Evolutionary conservation across 1,140 invertebrate species (phyloP).

Genomic region (Drosophila yakuba): DNA sequence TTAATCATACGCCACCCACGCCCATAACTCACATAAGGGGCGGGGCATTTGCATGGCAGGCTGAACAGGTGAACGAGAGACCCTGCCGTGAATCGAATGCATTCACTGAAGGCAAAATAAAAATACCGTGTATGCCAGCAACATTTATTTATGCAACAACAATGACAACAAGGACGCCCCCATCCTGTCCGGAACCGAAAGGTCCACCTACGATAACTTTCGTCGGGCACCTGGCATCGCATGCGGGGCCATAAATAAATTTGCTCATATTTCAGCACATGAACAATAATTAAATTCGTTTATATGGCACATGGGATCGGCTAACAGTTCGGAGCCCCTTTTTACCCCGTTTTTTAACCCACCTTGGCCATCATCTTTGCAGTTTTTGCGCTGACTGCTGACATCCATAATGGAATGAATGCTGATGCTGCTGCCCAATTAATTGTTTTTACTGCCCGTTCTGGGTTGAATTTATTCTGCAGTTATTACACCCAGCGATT

Average conservation of each 20-base stretch:
- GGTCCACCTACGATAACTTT: slow-evolving; percentile 28
- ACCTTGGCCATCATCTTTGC: slow-evolving; percentile 34
- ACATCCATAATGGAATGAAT: slow-evolving; percentile 81
- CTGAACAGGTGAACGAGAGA: slow-evolving; percentile 65
- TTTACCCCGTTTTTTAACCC: background rate
- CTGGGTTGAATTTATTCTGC: slow-evolving; percentile 51
- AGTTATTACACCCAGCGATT: slow-evolving; percentile 43
- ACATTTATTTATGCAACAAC: slow-evolving; percentile 67
- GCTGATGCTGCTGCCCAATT: slow-evolving; percentile 75
- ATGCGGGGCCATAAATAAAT: slow-evolving; percentile 76
- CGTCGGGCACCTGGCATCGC: slow-evolving; percentile 43
- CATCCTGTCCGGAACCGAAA: slow-evolving; percentile 2
- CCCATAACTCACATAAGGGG: slow-evolving; percentile 60
- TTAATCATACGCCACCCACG: slow-evolving; percentile 74
- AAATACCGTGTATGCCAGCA: slow-evolving; percentile 28
- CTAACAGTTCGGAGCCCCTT: slow-evolving; percentile 40
- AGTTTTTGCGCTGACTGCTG: slow-evolving; percentile 49
- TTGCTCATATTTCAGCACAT: slow-evolving; percentile 81
- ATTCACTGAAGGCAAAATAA: slow-evolving; percentile 44
- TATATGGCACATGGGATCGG: slow-evolving; percentile 69
- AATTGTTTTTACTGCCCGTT: slow-evolving; percentile 62
- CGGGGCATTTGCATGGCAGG: slow-evolving; percentile 40
- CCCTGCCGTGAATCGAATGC: slow-evolving; percentile 48
- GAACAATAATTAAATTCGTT: slow-evolving; percentile 83
- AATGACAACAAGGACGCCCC: slow-evolving; percentile 47